phyloP scores from a whole-genome alignment of 1,140 invertebrate species.

The Heliothis virescens region DNA sequence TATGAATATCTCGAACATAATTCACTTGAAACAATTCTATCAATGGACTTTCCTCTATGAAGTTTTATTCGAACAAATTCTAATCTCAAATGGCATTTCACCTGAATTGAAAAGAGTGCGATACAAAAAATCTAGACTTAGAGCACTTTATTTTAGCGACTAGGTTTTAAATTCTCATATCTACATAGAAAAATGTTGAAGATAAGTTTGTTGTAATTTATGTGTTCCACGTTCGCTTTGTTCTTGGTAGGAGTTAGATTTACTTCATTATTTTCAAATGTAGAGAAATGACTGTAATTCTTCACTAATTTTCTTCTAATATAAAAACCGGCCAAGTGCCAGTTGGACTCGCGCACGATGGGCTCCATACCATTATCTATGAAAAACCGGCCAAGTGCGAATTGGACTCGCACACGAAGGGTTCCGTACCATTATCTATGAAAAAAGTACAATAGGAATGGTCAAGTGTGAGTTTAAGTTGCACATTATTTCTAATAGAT shows the following conservation, averaged over 20 bases:
- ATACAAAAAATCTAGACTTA: slow-evolving; percentile 23
- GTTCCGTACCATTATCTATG: too few relatives aligned
- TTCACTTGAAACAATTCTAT: slow-evolving; percentile 22
- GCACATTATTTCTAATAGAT: too few relatives aligned
- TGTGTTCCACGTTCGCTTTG: slow-evolving; percentile 37
- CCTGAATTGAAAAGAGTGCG: slow-evolving; percentile 19
- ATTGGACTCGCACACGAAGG: too few relatives aligned
- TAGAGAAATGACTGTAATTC: too few relatives aligned
- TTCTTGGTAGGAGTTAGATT: slow-evolving; percentile 22
- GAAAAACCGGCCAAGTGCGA: too few relatives aligned
- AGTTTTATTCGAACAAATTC: slow-evolving; percentile 1
- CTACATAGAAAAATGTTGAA: slow-evolving; percentile 25
- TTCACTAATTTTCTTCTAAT: too few relatives aligned
- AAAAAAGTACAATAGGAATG: too few relatives aligned
- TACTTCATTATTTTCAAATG: background rate
- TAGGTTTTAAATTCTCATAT: slow-evolving; percentile 33
- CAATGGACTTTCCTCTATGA: background rate
- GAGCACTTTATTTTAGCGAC: slow-evolving; percentile 8
- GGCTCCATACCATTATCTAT: too few relatives aligned
- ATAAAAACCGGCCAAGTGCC: too few relatives aligned
- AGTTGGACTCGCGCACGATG: too few relatives aligned
- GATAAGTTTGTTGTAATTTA: slow-evolving; percentile 41
- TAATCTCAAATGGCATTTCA: slow-evolving; percentile 22
- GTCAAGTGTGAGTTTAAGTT: too few relatives aligned
- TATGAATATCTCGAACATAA: background rate